Conservation (phyloP, 1,140 invertebrate genomes). For the Drosophila nebulosa region DNA sequence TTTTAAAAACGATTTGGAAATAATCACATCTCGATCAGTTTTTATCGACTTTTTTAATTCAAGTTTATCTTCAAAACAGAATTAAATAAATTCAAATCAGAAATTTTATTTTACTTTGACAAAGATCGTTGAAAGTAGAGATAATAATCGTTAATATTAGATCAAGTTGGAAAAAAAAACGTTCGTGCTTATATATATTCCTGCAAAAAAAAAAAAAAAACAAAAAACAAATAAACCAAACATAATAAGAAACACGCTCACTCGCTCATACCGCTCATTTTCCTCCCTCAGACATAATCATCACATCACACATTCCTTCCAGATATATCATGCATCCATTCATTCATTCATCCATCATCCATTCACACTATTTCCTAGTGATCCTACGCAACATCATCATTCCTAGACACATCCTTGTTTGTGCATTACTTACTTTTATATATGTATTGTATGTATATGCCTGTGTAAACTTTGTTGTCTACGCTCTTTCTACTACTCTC, state of each 20-base stretch:
- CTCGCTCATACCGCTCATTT: slow-evolving; percentile 77
- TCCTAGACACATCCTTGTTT: slow-evolving; percentile 7
- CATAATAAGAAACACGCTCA: slow-evolving; percentile 51
- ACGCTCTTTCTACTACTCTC: slow-evolving; percentile 9
- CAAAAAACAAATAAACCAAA: slow-evolving; percentile 2
- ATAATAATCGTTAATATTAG: background rate
- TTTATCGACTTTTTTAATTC: too few relatives aligned
- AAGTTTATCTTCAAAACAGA: too few relatives aligned
- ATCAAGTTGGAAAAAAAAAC: background rate
- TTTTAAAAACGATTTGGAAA: too few relatives aligned
- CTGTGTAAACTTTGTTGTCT: slow-evolving; percentile 42
- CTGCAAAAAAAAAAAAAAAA: slow-evolving; percentile 27
- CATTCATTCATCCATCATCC: slow-evolving; percentile 7
- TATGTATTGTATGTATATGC: slow-evolving; percentile 24
- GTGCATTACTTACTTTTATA: background rate
- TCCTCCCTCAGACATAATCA: slow-evolving; percentile 67
- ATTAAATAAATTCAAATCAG: too few relatives aligned
- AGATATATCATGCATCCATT: slow-evolving; percentile 37
- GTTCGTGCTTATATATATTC: slow-evolving; percentile 13
- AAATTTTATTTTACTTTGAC: too few relatives aligned
- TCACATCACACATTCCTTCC: slow-evolving; percentile 46
- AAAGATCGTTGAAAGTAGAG: too few relatives aligned
- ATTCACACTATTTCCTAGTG: background rate
- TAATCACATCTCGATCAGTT: too few relatives aligned
- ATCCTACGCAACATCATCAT: background rate